Percentiles rank a stretch among this genome's conserved stretches.
Evolutionary conservation across 2,797 vertebrate species (phyloP).

Genomic region (Chrysocyon brachyurus): DNA sequence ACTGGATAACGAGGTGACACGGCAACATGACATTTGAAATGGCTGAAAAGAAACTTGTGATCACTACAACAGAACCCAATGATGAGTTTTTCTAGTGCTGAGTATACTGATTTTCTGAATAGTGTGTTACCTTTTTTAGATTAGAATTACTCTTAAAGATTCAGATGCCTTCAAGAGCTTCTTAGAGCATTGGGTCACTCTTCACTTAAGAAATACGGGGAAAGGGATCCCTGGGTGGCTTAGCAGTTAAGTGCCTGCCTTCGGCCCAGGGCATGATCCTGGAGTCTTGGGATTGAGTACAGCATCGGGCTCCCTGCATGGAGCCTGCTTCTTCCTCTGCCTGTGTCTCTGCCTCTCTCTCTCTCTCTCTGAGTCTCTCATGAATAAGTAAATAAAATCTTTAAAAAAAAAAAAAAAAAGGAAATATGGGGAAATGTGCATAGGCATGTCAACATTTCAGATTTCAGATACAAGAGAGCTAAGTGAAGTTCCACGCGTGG

Average conservation of each 20-base stretch:
- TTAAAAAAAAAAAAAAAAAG: too few relatives aligned
- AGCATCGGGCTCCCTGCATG: too few relatives aligned
- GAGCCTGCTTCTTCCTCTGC: too few relatives aligned
- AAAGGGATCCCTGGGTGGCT: conserved; percentile 29
- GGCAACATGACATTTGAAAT: background rate
- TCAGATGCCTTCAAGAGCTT: background rate
- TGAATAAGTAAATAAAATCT: too few relatives aligned
- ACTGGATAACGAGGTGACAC: background rate
- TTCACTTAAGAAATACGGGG: conserved; percentile 51
- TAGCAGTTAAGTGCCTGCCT: too few relatives aligned
- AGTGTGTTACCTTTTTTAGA: conserved; percentile 49
- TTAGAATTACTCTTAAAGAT: background rate
- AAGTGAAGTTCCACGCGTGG: conserved; percentile 15
- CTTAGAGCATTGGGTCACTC: background rate
- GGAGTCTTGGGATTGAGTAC: too few relatives aligned
- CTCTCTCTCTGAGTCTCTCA: too few relatives aligned
- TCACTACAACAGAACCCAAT: conserved; percentile 50
- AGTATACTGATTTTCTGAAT: conserved; percentile 56
- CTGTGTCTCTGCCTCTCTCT: too few relatives aligned
- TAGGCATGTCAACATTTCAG: background rate
- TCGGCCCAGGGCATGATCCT: too few relatives aligned
- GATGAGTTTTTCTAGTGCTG: background rate
- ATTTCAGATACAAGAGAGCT: background rate
- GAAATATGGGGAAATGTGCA: conserved; percentile 66
- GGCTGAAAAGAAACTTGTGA: conserved; percentile 6